phyloP scores from a whole-genome alignment of 2,888 invertebrate genomes.

The Octodonta nipae region DNA sequence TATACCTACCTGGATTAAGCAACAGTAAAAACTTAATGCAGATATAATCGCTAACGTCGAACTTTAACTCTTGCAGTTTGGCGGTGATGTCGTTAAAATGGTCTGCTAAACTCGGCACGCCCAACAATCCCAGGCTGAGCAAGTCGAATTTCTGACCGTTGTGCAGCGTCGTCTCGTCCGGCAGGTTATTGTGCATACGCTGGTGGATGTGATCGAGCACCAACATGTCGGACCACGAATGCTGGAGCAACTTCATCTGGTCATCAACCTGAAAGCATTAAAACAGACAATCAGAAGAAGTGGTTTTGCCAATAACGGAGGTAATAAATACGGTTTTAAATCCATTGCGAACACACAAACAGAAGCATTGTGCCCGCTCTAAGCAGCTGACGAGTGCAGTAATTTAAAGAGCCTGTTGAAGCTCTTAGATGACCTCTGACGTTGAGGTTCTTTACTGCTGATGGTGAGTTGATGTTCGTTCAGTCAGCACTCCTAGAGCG shows the following conservation, averaged over 20 bases:
- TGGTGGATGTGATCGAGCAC: conserved; percentile 94
- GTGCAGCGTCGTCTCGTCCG: conserved; percentile 84
- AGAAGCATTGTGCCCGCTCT: no score
- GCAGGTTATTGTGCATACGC: conserved; percentile 84
- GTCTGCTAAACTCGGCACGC: conserved; percentile 71
- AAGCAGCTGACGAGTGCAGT: no score
- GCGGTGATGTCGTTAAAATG: conserved; percentile 85
- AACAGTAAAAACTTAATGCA: conserved; percentile 96
- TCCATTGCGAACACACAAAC: no score
- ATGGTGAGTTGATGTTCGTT: no score
- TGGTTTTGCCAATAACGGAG: no score
- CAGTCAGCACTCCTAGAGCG: no score
- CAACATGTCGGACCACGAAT: conserved; percentile 97
- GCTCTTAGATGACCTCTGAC: no score
- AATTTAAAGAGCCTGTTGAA: no score
- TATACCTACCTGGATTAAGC: conserved; percentile 88
- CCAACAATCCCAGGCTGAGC: conserved; percentile 74
- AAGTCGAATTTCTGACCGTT: conserved; percentile 93
- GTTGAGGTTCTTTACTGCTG: no score
- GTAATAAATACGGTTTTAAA: no score
- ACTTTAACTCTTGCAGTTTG: conserved; percentile 85
- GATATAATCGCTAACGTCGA: conserved; percentile 92
- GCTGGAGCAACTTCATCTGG: conserved; percentile 95
- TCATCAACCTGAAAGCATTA: conserved; percentile 95
- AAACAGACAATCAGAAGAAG: conserved; percentile 4